Evolutionary conservation across 2,797 vertebrate genomes (phyloP).

Genomic region (Ctenosaura bakeri): DNA sequence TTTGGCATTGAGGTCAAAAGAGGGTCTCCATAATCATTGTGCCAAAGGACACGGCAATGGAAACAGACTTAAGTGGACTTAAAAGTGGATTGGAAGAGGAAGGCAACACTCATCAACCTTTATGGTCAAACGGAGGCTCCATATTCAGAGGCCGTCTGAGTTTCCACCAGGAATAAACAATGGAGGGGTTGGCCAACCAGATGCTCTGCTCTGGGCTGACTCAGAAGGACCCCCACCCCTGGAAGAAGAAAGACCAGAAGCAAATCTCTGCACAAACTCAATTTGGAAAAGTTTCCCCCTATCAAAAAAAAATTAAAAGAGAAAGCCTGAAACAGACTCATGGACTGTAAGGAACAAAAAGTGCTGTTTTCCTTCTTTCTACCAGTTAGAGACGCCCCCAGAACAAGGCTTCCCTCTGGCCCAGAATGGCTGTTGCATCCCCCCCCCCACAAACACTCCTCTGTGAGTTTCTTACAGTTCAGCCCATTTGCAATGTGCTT

Average conservation of each 20-base stretch:
- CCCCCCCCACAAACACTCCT: slow-evolving; percentile 74
- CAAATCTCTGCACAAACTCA: too few species aligned
- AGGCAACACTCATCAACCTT: neutral
- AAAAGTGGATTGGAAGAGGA: neutral
- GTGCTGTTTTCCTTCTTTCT: slow-evolving; percentile 82
- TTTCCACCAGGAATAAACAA: neutral
- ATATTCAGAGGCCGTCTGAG: too few species aligned
- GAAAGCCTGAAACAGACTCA: slow-evolving; percentile 43
- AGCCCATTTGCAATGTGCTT: slow-evolving; percentile 77
- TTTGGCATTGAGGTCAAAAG: too few species aligned
- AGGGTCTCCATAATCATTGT: too few species aligned
- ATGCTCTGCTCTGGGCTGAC: neutral
- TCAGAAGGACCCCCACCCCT: neutral
- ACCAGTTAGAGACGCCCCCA: slow-evolving; percentile 83
- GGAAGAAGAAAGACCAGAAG: neutral
- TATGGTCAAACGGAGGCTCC: neutral
- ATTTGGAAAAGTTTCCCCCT: neutral
- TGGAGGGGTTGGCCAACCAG: neutral
- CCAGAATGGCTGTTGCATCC: slow-evolving; percentile 17
- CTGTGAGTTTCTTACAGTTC: slow-evolving; percentile 68
- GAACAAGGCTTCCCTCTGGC: neutral
- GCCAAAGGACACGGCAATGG: too few species aligned
- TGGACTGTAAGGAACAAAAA: slow-evolving; percentile 72
- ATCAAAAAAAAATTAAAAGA: neutral
- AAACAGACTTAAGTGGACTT: neutral